Conservation (phyloP, 2,113 vertebrate species). For the Labrus mixtus region DNA sequence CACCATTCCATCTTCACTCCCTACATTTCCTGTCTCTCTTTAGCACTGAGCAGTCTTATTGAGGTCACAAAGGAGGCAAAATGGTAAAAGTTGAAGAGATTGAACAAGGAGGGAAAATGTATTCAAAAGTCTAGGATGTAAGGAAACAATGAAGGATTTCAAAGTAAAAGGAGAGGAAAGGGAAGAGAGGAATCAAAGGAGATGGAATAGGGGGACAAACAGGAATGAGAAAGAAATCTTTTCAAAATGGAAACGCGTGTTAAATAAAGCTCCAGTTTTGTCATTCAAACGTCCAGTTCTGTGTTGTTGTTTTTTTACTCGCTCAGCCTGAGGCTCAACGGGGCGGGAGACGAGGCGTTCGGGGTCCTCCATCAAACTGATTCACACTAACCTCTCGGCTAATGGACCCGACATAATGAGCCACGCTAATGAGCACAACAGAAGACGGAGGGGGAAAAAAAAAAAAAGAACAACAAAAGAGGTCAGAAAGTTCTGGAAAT, state of each 20-base stretch:
- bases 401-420: not conserved
- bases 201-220: too few species aligned
- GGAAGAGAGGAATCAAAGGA: not conserved
- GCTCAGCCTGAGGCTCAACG: not conserved
- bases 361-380: conserved; percentile 11
- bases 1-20: too few species aligned
- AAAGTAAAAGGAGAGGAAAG: too few species aligned
- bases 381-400: not conserved
- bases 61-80: too few species aligned
- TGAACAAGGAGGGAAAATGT: too few species aligned
- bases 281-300: not conserved
- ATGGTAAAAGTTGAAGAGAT: too few species aligned
- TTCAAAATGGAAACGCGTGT: not conserved
- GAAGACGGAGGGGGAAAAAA: not conserved
- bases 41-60: too few species aligned
- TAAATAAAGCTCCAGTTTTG: not conserved
- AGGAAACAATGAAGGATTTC: too few species aligned
- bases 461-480: conserved; percentile 2
- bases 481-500: not conserved
- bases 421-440: not conserved
- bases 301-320: not conserved
- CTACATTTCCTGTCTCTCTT: too few species aligned
- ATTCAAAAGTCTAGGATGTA: too few species aligned
- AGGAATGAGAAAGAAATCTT: too few species aligned
- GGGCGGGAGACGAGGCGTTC: not conserved